These are phyloP conservation scores for Desmophyllum pertusum DNA, from an alignment of 92 coral and sea anemone species.

Conservation along the genomic window DNA sequence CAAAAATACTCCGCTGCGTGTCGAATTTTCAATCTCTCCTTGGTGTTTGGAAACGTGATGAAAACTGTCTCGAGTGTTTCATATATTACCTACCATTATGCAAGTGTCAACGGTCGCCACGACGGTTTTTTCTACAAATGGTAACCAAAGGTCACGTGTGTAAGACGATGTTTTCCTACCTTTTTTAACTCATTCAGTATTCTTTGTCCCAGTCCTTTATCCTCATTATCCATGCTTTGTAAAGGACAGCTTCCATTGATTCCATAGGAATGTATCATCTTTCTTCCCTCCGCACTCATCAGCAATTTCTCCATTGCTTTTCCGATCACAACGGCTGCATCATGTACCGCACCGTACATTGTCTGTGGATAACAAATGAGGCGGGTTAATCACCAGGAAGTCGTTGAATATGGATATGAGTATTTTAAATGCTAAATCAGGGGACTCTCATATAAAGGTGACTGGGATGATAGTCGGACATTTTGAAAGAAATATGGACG, in stretches of 20 bases:
- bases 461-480: too few relatives aligned
- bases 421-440: too few relatives aligned
- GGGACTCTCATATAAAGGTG: too few relatives aligned
- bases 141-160: too few relatives aligned
- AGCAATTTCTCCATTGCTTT: conserved; percentile 22
- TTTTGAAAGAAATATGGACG: too few relatives aligned
- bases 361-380: conserved; percentile 12
- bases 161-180: background rate
- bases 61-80: too few relatives aligned
- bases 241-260: conserved; percentile 16
- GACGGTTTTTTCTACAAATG: background rate
- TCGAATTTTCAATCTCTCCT: too few relatives aligned
- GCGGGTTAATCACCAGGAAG: background rate
- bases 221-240: conserved; percentile 20
- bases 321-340: conserved; percentile 25
- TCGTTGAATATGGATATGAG: too few relatives aligned
- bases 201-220: conserved; percentile 17
- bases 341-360: conserved; percentile 49
- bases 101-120: too few relatives aligned
- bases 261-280: background rate
- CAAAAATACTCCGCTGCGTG: too few relatives aligned
- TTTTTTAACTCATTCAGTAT: conserved; percentile 20
- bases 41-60: too few relatives aligned
- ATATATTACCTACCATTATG: too few relatives aligned
- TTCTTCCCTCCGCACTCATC: background rate